phyloP scores from a whole-genome alignment of 2,888 invertebrate species.

The Notocelia uddmanniana region DNA sequence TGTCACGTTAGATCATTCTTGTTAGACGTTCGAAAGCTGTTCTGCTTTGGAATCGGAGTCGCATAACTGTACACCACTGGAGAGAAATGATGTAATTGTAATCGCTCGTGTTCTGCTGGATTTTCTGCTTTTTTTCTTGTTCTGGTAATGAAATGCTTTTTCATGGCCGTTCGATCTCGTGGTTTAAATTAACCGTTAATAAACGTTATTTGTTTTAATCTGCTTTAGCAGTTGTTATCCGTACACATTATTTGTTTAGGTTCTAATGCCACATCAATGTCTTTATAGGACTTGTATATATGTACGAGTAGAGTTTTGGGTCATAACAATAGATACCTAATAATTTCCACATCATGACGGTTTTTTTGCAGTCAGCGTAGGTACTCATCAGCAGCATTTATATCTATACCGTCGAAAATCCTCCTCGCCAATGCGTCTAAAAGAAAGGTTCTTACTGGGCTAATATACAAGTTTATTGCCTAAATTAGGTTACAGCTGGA shows the following conservation, averaged over 20 bases:
- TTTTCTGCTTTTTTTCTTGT: conserved; percentile 47
- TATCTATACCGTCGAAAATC: too few species aligned
- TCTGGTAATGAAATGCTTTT: conserved; percentile 47
- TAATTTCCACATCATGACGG: too few species aligned
- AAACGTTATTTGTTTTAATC: conserved; percentile 9
- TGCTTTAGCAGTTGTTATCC: background rate
- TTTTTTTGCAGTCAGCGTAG: too few species aligned
- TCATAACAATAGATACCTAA: too few species aligned
- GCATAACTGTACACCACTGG: conserved; percentile 75
- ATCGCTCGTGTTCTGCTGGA: conserved; percentile 54
- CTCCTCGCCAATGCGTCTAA: too few species aligned
- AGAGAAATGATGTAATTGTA: conserved; percentile 78
- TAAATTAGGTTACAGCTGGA: too few species aligned
- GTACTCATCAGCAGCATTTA: too few species aligned
- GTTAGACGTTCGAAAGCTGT: conserved; percentile 82
- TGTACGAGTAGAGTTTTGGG: too few species aligned
- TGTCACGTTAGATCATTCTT: conserved; percentile 86
- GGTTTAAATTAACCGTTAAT: conserved; percentile 33
- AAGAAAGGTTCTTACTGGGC: too few species aligned
- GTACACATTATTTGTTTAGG: background rate
- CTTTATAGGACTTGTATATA: background rate
- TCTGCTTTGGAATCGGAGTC: conserved; percentile 74
- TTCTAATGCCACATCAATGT: background rate
- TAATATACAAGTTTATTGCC: too few species aligned
- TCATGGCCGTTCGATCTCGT: conserved; percentile 34